Percentiles rank a stretch among this genome's conserved stretches.
phyloP scores from a whole-genome alignment of 2,113 vertebrate species.

The Sylvietta virens region DNA sequence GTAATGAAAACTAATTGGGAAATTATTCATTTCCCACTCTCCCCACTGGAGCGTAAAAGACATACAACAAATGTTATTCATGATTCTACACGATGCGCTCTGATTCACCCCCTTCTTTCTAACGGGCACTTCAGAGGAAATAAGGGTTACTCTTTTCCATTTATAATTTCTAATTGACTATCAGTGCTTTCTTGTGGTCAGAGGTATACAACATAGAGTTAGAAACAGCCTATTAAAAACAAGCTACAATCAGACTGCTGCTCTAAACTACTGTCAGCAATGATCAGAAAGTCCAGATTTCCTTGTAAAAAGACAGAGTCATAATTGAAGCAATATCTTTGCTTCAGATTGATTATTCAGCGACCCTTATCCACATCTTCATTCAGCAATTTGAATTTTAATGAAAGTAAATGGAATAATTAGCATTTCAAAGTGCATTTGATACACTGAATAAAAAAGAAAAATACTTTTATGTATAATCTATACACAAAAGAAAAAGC shows the following conservation, averaged over 20 bases:
- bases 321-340: slow-evolving; percentile 79
- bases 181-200: slow-evolving; percentile 71
- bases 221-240: slow-evolving; percentile 72
- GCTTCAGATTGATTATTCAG: slow-evolving; percentile 80
- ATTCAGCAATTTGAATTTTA: slow-evolving; percentile 84
- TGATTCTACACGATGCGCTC: slow-evolving; percentile 50
- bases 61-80: slow-evolving; percentile 64
- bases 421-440: slow-evolving; percentile 85
- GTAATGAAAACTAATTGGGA: slow-evolving; percentile 65
- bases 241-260: slow-evolving; percentile 63
- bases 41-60: slow-evolving; percentile 41
- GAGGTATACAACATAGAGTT: slow-evolving; percentile 66
- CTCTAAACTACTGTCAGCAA: slow-evolving; percentile 34
- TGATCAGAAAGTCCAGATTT: slow-evolving; percentile 71
- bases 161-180: slow-evolving; percentile 75
- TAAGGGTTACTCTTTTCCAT: slow-evolving; percentile 71
- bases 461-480: slow-evolving; percentile 73
- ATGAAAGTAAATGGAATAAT: slow-evolving; percentile 86
- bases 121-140: slow-evolving; percentile 64
- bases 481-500: slow-evolving; percentile 75
- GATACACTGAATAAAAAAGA: slow-evolving; percentile 70
- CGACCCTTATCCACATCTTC: slow-evolving; percentile 80
- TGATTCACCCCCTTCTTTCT: slow-evolving; percentile 60
- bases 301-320: slow-evolving; percentile 74
- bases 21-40: slow-evolving; percentile 63